Percentiles rank a stretch among this genome's conserved stretches.
Evolutionary conservation across 1,140 invertebrate species (phyloP).

Genomic region (Plectus sambesii): DNA sequence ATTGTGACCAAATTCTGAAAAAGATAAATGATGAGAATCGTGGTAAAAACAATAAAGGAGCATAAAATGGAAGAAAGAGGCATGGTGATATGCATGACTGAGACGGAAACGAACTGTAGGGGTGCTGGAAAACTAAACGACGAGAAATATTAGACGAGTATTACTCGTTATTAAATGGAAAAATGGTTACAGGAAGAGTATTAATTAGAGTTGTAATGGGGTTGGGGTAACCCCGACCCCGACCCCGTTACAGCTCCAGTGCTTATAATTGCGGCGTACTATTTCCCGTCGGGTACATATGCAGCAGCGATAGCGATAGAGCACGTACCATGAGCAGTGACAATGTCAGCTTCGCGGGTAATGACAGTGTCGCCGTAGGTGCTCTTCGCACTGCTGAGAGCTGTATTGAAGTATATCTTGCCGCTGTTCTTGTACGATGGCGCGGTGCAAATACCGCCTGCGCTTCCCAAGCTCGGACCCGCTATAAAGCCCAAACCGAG

Average conservation of each 20-base stretch:
- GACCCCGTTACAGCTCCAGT: neutral
- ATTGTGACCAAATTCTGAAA: slow-evolving; percentile 18
- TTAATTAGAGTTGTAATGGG: neutral
- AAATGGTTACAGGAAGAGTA: neutral
- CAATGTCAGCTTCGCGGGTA: slow-evolving; percentile 17
- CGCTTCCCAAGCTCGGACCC: neutral
- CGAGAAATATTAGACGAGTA: no score
- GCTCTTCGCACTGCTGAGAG: slow-evolving; percentile 11
- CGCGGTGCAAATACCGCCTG: slow-evolving; percentile 16
- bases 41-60: no score
- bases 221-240: neutral
- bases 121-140: no score
- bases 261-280: slow-evolving; percentile 1
- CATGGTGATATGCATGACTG: no score
- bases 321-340: slow-evolving; percentile 14
- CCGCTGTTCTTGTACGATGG: neutral
- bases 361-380: slow-evolving; percentile 15
- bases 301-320: slow-evolving; percentile 2
- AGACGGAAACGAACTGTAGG: no score
- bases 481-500: slow-evolving; percentile 15
- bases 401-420: slow-evolving; percentile 13
- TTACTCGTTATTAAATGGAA: neutral
- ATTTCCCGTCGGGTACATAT: neutral
- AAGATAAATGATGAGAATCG: no score
- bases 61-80: no score